phyloP scores from a whole-genome alignment of 2,797 vertebrate species.

The Periparus ater region DNA sequence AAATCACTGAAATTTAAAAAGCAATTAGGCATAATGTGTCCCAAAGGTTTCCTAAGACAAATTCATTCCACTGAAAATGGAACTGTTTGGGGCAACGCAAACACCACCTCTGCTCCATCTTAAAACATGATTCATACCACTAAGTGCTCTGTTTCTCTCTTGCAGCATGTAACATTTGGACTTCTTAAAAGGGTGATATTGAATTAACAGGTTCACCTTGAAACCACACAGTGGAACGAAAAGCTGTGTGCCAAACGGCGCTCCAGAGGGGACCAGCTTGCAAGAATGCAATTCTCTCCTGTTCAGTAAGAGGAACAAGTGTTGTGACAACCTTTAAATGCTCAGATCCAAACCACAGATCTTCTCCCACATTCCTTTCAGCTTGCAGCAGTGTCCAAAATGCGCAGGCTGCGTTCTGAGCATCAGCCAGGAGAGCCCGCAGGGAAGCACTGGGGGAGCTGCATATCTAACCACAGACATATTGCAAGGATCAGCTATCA shows the following conservation, averaged over 20 bases:
- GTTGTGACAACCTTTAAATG: neutral
- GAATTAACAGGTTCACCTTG: slow-evolving; percentile 41
- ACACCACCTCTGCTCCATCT: slow-evolving; percentile 5
- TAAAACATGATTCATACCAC: slow-evolving; percentile 15
- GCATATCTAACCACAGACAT: slow-evolving; percentile 45
- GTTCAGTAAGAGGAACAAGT: neutral
- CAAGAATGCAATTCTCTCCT: neutral
- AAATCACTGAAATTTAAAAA: neutral
- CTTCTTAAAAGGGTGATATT: slow-evolving; percentile 30
- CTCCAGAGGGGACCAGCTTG: neutral
- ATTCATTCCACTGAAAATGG: neutral
- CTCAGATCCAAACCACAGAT: neutral
- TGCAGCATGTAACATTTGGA: neutral
- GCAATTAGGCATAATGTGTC: neutral
- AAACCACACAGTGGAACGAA: neutral
- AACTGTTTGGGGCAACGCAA: neutral
- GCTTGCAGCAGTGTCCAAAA: neutral
- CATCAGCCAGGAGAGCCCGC: neutral
- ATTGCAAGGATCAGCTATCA: slow-evolving; percentile 32
- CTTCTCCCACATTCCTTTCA: neutral
- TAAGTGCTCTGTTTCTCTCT: slow-evolving; percentile 32
- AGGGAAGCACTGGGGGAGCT: neutral
- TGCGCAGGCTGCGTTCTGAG: neutral
- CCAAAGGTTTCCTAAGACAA: neutral
- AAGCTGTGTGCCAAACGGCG: neutral